Base-by-base conservation (phyloP, 1,140 invertebrate genomes). In the Eupristina koningsbergeri region DNA sequence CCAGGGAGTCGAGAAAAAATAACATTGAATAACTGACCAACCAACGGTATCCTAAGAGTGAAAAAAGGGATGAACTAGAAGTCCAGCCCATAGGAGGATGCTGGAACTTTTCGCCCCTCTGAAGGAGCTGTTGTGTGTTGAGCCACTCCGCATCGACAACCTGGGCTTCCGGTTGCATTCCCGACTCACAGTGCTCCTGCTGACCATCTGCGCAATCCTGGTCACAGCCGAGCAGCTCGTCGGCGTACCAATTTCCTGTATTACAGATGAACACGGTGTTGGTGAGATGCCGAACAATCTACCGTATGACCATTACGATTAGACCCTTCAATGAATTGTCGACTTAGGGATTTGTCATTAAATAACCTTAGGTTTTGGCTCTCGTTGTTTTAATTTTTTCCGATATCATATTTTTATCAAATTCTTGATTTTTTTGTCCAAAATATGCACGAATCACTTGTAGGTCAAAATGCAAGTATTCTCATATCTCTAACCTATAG, bases 171-270 rank as follows among this genome's bases (percentile, higher is more conserved):
- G 88, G 73, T 84, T 92, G 61, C 88, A 91, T 79, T 90, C 88
- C 53, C 84, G 87, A 50, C 84, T 88, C 36, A 91, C 90, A 34
- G 88, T 91, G 76, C 81, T 89, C 15, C 84, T 91, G 47, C 80
- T 91, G 53, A 85, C 89, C 29, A 84, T 88, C 76, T 92, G 88
- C 86, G 87, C 89, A 15, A 86, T 90, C 39, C 85, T 92, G 63
- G 90, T 93, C 81, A 92, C 91, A 19, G 89, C 91, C 6, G 91
- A 92, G 86, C 93, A 93, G 84, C 93, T 92, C 86, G 89, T 93
- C 81, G 93, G 93, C 34, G 93, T 94, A 84, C 94, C 94, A 67
- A 94, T 94, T 80, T 88, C 89, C 82, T 93, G 92, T 85, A 90
- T 91, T 74, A 87, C 88, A 75, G 88, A 89, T 80, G 84, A 74